Base-by-base conservation (phyloP, 2,888 invertebrate species). In the Leptopilina myrica region DNA sequence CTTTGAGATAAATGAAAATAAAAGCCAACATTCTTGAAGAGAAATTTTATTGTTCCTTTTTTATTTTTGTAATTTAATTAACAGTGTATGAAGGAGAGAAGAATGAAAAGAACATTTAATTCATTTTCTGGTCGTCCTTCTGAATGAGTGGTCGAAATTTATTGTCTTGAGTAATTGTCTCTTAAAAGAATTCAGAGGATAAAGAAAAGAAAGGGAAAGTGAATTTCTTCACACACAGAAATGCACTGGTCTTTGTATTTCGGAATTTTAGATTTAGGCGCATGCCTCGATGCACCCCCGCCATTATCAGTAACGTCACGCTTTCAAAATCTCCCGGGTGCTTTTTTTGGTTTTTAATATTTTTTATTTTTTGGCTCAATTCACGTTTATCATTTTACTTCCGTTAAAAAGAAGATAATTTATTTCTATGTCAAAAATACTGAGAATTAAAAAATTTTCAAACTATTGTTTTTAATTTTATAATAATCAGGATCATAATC, bases 231-330 rank as follows among this genome's bases (percentile, higher is more conserved):
- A 59, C 59, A 59, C 59, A 11, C 49, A 11, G 43, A 43, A 43
- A 43, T 43, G 43, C 43, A 11, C 11, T 49, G 11, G 12, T 49
- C 49, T 49, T 49, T 49, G 49, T 49, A 49, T 49, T 49, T 49
- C 11, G 49, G 49, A 49, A 59, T 59, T 59, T 59, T 15, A 59
- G 59, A 59, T 49, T 49, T 49, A 49, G n/a, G 59, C 59, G 59
- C 59, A 59, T 59, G 59, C n/a, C 15, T n/a, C 15, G 59, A 59
- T 59, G 59, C 59, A 59, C 59, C 59, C 59, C 59, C 59, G 59
- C 59, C 59, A 59, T 59, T 15, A 15, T 6, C 59, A 59, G 59
- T 11, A n/a, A 15, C 59, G 59, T n/a, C 14, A 11, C 12, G 49
- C 49, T 11, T 49, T 49, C 12, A 49, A 49, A 49, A 49, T 49